Percentiles rank a stretch among this genome's conserved stretches.
phyloP scores from a whole-genome alignment of 1,140 invertebrate genomes.

The Eupeodes corollae region DNA sequence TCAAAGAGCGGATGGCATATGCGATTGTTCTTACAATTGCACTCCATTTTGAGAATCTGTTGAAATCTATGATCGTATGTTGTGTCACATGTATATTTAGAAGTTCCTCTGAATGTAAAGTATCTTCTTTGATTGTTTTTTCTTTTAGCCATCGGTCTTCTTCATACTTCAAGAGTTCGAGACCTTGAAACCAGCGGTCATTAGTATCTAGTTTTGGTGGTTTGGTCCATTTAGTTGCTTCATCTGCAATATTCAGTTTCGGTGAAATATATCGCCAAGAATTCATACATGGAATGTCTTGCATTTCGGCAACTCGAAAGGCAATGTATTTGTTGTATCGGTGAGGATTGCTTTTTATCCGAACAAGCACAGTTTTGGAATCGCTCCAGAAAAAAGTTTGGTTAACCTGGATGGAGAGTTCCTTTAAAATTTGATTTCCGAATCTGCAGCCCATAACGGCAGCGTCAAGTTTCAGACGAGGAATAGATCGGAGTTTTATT shows the following conservation, averaged over 20 bases:
- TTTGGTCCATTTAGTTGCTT: no score
- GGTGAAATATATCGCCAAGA: constrained; percentile 23
- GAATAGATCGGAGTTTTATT: constrained; percentile 24
- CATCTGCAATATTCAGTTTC: constrained; percentile 23
- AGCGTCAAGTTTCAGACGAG: constrained; percentile 34
- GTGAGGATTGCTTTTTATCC: background rate
- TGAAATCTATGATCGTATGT: no score
- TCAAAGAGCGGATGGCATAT: no score
- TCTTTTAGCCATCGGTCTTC: no score
- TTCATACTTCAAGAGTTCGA: no score
- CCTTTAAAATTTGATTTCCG: background rate
- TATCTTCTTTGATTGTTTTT: no score
- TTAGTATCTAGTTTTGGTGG: no score
- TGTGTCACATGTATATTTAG: no score
- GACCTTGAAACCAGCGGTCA: no score
- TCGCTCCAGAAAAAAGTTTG: background rate
- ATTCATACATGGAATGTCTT: constrained; percentile 7
- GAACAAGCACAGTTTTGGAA: background rate
- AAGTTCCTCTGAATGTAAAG: no score
- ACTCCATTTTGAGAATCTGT: no score
- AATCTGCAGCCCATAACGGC: constrained; percentile 26
- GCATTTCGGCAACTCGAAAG: constrained; percentile 18
- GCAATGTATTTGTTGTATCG: constrained; percentile 12
- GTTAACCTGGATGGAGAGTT: background rate
- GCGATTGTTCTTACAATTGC: no score